Percentiles rank a stretch among this genome's conserved stretches.
Conservation (phyloP, 2,888 invertebrate genomes). For the Hoplodrina ambigua region DNA sequence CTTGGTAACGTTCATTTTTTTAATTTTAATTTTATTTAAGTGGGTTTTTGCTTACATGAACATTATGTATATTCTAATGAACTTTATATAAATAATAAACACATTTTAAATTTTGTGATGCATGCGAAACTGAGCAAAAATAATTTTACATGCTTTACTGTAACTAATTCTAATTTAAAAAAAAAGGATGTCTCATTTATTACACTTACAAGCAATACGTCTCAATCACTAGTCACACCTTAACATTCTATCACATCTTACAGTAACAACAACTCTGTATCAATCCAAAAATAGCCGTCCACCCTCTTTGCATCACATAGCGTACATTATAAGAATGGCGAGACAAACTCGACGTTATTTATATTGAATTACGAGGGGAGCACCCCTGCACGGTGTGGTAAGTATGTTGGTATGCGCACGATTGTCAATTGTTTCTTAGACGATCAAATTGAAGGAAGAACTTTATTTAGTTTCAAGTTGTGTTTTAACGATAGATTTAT, state of each 20-base stretch:
- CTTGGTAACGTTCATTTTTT: too few relatives aligned
- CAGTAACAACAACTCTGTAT: constrained; percentile 67
- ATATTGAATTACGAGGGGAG: constrained; percentile 82
- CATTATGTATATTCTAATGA: too few relatives aligned
- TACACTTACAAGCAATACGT: background rate
- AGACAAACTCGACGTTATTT: constrained; percentile 81
- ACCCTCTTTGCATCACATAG: constrained; percentile 75
- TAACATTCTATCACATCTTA: background rate
- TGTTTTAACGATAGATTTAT: too few relatives aligned
- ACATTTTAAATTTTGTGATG: too few relatives aligned
- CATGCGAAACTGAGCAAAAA: too few relatives aligned
- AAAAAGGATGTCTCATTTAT: too few relatives aligned
- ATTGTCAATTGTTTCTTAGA: constrained; percentile 39
- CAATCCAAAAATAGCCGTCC: constrained; percentile 61
- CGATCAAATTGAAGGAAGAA: constrained; percentile 17
- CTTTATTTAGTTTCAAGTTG: background rate
- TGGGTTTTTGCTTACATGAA: too few relatives aligned
- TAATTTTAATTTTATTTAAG: too few relatives aligned
- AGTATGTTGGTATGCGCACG: constrained; percentile 40
- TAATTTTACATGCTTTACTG: too few relatives aligned
- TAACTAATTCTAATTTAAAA: too few relatives aligned
- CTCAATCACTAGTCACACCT: background rate
- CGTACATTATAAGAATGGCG: constrained; percentile 77
- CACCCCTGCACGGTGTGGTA: constrained; percentile 42
- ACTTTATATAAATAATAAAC: too few relatives aligned